These are phyloP conservation scores for Corydoras sp. DNA, from an alignment of 2,113 vertebrate genomes.

Conservation along the genomic window DNA sequence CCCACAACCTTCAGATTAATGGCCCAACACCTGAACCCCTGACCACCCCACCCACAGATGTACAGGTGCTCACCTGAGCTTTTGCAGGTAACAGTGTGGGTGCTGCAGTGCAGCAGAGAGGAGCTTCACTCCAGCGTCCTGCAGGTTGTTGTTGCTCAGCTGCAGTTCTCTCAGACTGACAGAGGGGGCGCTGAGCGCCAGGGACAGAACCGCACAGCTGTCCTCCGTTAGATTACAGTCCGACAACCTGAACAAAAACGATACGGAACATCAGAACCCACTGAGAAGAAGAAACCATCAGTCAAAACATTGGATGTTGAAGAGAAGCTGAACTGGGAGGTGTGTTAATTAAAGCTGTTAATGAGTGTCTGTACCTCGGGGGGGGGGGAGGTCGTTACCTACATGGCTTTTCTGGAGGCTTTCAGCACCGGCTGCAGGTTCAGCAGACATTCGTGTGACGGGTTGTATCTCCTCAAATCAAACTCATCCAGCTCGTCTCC, in stretches of 20 bases:
- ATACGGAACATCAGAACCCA: no score
- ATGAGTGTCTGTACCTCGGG: background rate
- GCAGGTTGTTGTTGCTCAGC: background rate
- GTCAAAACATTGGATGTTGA: background rate
- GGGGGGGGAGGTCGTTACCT: background rate
- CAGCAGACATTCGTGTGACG: background rate
- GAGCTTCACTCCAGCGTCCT: background rate
- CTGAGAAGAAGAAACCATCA: background rate
- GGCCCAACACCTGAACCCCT: no score
- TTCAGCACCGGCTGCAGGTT: background rate
- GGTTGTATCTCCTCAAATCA: background rate
- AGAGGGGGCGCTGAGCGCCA: background rate
- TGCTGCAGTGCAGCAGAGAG: background rate
- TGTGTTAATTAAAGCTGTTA: no score
- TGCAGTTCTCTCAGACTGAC: background rate
- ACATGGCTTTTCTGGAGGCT: background rate
- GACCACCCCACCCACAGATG: no score
- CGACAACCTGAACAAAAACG: background rate
- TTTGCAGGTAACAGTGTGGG: background rate
- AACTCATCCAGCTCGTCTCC: background rate
- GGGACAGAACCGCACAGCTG: background rate
- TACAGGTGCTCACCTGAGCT: background rate
- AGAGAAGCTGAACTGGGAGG: background rate
- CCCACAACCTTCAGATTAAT: no score
- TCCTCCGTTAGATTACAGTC: background rate